phyloP scores from a whole-genome alignment of 2,113 vertebrate species.

The Macquaria australasica region DNA sequence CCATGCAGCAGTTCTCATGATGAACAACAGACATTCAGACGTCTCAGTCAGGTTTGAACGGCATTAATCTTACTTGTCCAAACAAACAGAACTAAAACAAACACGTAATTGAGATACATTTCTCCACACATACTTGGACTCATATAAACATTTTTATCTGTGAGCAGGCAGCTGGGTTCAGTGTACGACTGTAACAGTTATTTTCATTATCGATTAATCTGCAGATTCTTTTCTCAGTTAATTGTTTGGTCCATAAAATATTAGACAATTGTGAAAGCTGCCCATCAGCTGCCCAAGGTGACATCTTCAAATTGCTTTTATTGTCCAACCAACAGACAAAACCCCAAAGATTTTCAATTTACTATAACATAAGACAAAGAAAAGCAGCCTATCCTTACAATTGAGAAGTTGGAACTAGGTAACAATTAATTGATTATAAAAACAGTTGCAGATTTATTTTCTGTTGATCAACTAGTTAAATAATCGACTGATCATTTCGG shows the following conservation, averaged over 20 bases:
- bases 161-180: not conserved
- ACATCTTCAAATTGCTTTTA: not conserved
- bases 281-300: not conserved
- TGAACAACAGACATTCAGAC: conserved; percentile 16
- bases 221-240: not conserved
- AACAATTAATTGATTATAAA: no score
- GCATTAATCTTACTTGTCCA: not conserved
- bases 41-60: not conserved
- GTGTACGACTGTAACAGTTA: no score
- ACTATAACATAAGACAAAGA: not conserved
- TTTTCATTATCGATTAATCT: not conserved
- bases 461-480: no score
- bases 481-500: no score
- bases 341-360: not conserved
- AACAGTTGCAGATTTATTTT: no score
- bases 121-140: no score
- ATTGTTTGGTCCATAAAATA: not conserved
- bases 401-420: no score
- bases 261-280: not conserved
- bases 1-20: conserved; percentile 4
- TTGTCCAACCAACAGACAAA: not conserved
- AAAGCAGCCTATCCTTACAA: not conserved
- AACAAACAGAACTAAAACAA: conserved; percentile 5
- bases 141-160: not conserved
- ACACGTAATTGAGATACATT: not conserved